These are phyloP conservation scores for Xyrichtys novacula DNA, from an alignment of 2,797 vertebrate species.

Conservation along the genomic window DNA sequence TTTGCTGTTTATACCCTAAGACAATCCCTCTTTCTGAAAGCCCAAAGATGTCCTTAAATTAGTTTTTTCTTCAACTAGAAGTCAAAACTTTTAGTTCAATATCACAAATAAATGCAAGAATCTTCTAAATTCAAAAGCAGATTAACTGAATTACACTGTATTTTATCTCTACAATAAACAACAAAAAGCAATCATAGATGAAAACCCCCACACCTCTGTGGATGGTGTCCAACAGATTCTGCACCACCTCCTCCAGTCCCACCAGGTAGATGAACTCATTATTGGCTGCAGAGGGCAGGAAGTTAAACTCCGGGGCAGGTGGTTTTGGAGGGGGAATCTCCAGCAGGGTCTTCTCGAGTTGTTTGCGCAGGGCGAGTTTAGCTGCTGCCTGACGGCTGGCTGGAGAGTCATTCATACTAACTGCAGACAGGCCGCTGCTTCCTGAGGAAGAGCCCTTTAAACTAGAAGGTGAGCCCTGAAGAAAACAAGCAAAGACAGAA, in stretches of 20 bases:
- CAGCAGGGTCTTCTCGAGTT: slow-evolving; percentile 95
- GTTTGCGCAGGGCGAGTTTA: slow-evolving; percentile 94
- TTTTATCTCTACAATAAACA: background rate
- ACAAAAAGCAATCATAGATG: background rate
- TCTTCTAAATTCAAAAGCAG: background rate
- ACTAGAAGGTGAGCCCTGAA: slow-evolving; percentile 86
- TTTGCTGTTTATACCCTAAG: background rate
- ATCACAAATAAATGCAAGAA: background rate
- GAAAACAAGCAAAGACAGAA: slow-evolving; percentile 10
- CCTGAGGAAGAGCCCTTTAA: slow-evolving; percentile 88
- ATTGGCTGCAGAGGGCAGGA: slow-evolving; percentile 96
- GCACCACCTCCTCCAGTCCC: slow-evolving; percentile 96
- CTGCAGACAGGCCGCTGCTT: slow-evolving; percentile 77
- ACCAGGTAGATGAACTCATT: slow-evolving; percentile 98
- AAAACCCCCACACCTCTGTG: slow-evolving; percentile 84
- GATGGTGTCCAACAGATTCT: slow-evolving; percentile 93
- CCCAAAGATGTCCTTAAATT: background rate
- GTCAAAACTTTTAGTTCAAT: background rate
- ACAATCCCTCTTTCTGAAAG: background rate
- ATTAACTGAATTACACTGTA: background rate
- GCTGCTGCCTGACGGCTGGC: slow-evolving; percentile 94
- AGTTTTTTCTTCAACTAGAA: background rate
- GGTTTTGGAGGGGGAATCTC: slow-evolving; percentile 98
- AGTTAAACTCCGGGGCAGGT: slow-evolving; percentile 92
- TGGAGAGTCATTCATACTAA: slow-evolving; percentile 86